Evolutionary conservation across 2,797 vertebrate species (phyloP), one percentile per base, ranked within the genome.

Genomic region (Streptopelia turtur): DNA sequence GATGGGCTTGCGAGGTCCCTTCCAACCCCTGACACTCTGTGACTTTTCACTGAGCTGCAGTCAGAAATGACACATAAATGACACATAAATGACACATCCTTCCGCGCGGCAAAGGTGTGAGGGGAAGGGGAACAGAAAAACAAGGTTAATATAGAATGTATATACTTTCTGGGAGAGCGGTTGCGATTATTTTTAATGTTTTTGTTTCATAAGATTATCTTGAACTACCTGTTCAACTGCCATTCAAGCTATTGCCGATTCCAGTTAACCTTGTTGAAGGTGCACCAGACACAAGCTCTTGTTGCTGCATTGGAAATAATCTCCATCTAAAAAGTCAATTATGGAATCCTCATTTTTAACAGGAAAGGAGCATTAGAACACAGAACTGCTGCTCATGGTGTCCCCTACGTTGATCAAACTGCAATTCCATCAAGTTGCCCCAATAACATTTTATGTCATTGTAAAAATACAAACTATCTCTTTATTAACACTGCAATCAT

Each of bases 401-500:
- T 93, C 63, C 83, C 71, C 81, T 88, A 95, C 87, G 96, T 5
- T 39, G 76, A 95, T 93, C 74, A 85, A 93, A 91, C 3, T 80
- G n/a, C 85, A 96, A 95, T 83, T 85, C 66, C 81, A 86, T 89
- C 20, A 25, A 93, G 41, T 76, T 95, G 50, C 53, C 78, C 49
- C 89, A 91, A 57, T 45, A 95, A 75, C 13, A 33, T 28, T 93
- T 94, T 72, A 76, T 94, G 76, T 76, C 74, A 86, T 59, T 93
- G 87, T 66, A 87, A 89, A 96, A 97, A 96, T 35, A 89, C n/a
- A 96, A 93, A 81, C 68, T 85, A 93, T 87, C 84, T 84, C 72
- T 92, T 95, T 47, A 91, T 74, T 94, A 96, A 94, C 68, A 90
- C 93, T 96, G 96, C 88, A 90, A 50, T 96, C 57, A 93, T 50